Evolutionary conservation across 2,888 invertebrate genomes (phyloP).

Genomic region (Nemurella pictetii): DNA sequence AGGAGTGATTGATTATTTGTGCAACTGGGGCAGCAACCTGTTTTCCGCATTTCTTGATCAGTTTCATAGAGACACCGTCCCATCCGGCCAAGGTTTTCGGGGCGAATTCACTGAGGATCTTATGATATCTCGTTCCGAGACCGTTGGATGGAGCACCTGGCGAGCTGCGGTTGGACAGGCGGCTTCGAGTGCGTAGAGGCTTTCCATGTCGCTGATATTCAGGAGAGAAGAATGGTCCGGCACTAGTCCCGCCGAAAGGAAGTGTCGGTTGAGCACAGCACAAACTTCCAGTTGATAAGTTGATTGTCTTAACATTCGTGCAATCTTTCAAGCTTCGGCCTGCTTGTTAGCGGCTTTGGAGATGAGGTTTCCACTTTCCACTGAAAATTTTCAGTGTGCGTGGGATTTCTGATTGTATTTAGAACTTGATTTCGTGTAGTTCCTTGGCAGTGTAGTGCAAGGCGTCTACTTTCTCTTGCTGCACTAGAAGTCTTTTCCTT

Average conservation of each 20-base stretch:
- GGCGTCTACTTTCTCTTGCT: neutral
- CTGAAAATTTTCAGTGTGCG: no score
- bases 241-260: neutral
- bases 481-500: neutral
- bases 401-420: neutral
- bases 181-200: no score
- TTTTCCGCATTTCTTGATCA: neutral
- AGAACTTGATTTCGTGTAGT: neutral
- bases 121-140: no score
- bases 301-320: no score
- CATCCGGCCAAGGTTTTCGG: slow-evolving; percentile 8
- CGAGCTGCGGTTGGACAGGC: no score
- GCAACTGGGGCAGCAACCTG: neutral
- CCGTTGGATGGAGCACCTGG: no score
- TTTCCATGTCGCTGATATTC: no score
- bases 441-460: no score
- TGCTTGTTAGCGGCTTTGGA: no score
- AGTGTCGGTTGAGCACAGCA: neutral
- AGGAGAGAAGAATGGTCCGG: neutral
- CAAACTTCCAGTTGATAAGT: neutral
- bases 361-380: no score
- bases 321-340: no score
- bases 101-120: neutral
- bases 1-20: slow-evolving; percentile 9
- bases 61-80: slow-evolving; percentile 8